Base-by-base conservation (phyloP, 2,888 invertebrate species). In the Luperina nickerlii region DNA sequence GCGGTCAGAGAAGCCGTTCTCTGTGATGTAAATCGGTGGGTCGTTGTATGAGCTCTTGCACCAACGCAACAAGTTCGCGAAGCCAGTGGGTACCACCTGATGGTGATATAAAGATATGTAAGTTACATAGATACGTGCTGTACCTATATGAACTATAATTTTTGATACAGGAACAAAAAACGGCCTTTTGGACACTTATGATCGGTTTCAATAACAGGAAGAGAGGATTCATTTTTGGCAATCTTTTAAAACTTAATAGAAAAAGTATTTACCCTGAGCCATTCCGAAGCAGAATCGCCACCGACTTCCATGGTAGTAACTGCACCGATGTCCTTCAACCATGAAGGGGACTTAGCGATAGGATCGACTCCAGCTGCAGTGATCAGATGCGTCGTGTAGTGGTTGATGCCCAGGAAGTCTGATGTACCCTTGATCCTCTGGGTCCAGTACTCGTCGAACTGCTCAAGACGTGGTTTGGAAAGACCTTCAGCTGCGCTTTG, bases 11-110 rank as follows among this genome's bases (percentile, higher is more conserved):
- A 96, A 97, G 11, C 97, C 97, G 88, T 97, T 97, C 89, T 98
- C 98, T 4, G 97, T 97, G 66, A 97, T 97, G 88, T 97, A 96
- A 79, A 97, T 97, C 38, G 97, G 96, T 24, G 97, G 96, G 90
- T 97, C 95, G 71, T 97, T 96, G 92, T 97, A 98, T 6, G 96
- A 95, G 68, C 95, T 95, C 91, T 97, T 97, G 89, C 97, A 97
- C 97, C 97, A 97, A 68, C 97, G 97, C 57, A 98, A 92, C 45
- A 97, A 90, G 89, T 97, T 97, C 7, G 97, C 96, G 80, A 97
- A 96, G n/a, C 97, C 98, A 89, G 97, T 96, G 0, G 98, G 98
- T 38, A 97, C 97, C 63, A 97, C 96, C 97, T 97, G 48, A 6
- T 60, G 89, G 18, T 83, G 84, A 82, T 38, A 78, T 68, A 71